Evolutionary conservation across 2,797 vertebrate genomes (phyloP), one percentile per base, ranked within the genome.

Genomic region (Acipenser transmontanus): DNA sequence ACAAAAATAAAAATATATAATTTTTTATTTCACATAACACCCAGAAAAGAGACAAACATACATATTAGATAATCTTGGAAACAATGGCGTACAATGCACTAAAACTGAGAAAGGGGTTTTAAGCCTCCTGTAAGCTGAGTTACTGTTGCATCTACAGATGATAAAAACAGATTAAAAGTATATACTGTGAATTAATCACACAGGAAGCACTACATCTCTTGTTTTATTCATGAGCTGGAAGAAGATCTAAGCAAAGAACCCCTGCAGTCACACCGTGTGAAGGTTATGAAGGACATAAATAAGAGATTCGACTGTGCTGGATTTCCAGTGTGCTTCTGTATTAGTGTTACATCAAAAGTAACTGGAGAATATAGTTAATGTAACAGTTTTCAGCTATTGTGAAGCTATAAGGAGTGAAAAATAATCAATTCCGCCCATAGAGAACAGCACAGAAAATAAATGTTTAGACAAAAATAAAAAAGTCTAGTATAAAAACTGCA

Each of bases 191-290:
- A 87, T 88, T 89, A 88, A 84, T 83, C 79, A 83, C 89, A 86
- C 84, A 85, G 85, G 85, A 89, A 89, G 85, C 85, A 85, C 85
- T 89, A 90, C 90, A 91, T 85, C 87, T 84, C 76, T 76, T 88
- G 85, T 89, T 91, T 91, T 90, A 91, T 91, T 91, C 90, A 91
- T 90, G 86, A 88, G 85, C 86, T 83, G 86, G 81, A 87, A 88
- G 82, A 79, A 87, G 89, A 85, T 86, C 80, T 76, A 75, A 83
- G 80, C 77, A 78, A 81, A 87, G 83, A 91, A 89, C 88, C 89
- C 89, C 89, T 79, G 85, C 86, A 86, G 89, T 89, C 80, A 79
- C 67, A 81, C 81, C 76, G 83, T 86, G 89, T 88, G 84, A 89
- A 90, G 88, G 87, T 89, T 89, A 82, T 77, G 72, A 67, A 78